Evolutionary conservation across 2,113 vertebrate genomes (phyloP).

Genomic region (Mola mola): DNA sequence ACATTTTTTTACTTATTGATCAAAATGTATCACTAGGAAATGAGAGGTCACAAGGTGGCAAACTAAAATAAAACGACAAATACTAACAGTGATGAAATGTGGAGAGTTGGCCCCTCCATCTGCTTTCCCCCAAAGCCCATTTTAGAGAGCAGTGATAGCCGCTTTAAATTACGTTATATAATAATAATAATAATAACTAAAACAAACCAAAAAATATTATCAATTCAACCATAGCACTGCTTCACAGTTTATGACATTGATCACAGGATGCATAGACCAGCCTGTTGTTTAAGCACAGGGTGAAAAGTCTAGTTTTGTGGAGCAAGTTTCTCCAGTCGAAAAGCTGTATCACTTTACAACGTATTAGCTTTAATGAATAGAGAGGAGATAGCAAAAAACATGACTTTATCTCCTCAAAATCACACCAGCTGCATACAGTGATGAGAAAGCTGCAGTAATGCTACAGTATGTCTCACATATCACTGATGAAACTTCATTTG

Average conservation of each 20-base stretch:
- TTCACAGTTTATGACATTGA: constrained; percentile 42
- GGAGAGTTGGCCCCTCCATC: not conserved
- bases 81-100: constrained; percentile 51
- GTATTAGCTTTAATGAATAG: constrained; percentile 1
- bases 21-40: constrained; percentile 50
- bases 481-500: too few relatives aligned
- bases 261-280: constrained; percentile 31
- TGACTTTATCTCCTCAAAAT: not conserved
- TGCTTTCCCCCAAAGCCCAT: constrained; percentile 1
- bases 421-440: too few relatives aligned
- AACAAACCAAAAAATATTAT: not conserved
- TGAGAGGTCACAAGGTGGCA: constrained; percentile 64
- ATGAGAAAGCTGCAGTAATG: too few relatives aligned
- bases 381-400: not conserved
- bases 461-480: too few relatives aligned
- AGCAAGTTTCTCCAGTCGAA: constrained; percentile 7
- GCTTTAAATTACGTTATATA: constrained; percentile 39
- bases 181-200: constrained; percentile 9
- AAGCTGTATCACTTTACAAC: constrained; percentile 8
- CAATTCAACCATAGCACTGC: constrained; percentile 37
- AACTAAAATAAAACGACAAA: constrained; percentile 65
- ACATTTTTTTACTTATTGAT: constrained; percentile 77
- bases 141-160: constrained; percentile 29
- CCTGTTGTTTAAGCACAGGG: constrained; percentile 35
- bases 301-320: too few relatives aligned